A percentile compares a stretch with the other conserved stretches of the same genome.
phyloP scores from a whole-genome alignment of 2,797 vertebrate species.

The Schizopygopsis pylzovi region DNA sequence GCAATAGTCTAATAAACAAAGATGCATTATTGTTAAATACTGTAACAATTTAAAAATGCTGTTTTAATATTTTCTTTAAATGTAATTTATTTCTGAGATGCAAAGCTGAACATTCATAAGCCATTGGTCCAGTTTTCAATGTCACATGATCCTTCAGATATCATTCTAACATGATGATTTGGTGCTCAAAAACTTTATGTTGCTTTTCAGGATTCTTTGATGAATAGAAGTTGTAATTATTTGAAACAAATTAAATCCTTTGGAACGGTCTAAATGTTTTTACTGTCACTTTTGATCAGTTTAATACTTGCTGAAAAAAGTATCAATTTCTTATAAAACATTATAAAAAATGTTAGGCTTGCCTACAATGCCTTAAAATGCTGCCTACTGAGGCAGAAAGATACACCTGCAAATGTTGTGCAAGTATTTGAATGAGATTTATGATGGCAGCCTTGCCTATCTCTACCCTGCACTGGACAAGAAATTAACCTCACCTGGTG shows the following conservation, averaged over 20 bases:
- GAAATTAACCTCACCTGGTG: constrained; percentile 11
- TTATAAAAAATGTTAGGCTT: background rate
- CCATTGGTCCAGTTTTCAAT: background rate
- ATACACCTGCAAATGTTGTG: constrained; percentile 2
- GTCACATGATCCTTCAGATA: background rate
- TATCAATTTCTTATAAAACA: background rate
- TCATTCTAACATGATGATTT: background rate
- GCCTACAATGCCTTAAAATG: background rate
- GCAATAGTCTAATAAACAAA: background rate
- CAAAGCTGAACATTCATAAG: background rate
- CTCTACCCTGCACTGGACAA: constrained; percentile 7
- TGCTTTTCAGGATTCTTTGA: background rate
- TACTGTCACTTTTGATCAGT: background rate
- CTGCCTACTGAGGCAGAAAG: constrained; percentile 1
- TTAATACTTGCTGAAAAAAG: background rate
- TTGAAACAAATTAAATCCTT: background rate
- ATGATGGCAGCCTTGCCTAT: background rate
- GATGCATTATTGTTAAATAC: background rate
- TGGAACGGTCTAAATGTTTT: background rate
- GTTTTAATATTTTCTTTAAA: no score
- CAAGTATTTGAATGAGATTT: constrained; percentile 11
- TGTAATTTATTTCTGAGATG: no score
- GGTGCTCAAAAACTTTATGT: background rate
- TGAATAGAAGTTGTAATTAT: background rate
- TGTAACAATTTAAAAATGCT: no score